These are phyloP conservation scores for Dicrostonyx torquatus DNA, from an alignment of 2,797 vertebrate species.

Conservation along the genomic window DNA sequence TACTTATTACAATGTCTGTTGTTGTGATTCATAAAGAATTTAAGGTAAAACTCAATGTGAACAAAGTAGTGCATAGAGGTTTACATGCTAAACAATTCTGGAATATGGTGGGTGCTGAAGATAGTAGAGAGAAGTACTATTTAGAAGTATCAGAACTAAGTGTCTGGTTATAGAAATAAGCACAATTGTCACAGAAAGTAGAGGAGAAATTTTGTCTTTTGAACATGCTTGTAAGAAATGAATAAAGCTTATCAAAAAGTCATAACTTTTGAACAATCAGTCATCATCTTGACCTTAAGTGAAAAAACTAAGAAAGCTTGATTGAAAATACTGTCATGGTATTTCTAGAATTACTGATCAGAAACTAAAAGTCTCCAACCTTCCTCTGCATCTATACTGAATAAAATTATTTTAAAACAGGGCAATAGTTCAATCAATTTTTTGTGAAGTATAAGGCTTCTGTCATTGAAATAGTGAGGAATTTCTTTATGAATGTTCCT, in stretches of 20 bases:
- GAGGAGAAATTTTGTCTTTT: background rate
- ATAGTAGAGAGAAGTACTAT: background rate
- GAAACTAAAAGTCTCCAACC: background rate
- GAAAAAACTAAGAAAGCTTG: slow-evolving; percentile 1
- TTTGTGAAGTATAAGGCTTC: background rate
- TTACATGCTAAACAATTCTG: slow-evolving; percentile 13
- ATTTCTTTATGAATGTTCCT: background rate
- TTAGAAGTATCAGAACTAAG: background rate
- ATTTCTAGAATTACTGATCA: slow-evolving; percentile 23
- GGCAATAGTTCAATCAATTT: background rate
- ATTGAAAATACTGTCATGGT: background rate
- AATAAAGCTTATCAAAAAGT: slow-evolving; percentile 4
- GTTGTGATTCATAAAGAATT: background rate
- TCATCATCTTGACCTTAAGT: background rate
- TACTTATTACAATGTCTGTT: background rate
- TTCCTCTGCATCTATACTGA: background rate
- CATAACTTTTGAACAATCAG: background rate
- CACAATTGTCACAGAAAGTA: background rate
- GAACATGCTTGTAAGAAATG: background rate
- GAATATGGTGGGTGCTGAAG: background rate
- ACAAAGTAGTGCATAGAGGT: background rate
- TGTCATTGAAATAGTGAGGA: background rate
- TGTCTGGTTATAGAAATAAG: background rate
- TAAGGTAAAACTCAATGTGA: background rate
- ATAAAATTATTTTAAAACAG: background rate